These are phyloP conservation scores for Plebejus argus DNA, from an alignment of 2,888 invertebrate species.

Conservation along the genomic window DNA sequence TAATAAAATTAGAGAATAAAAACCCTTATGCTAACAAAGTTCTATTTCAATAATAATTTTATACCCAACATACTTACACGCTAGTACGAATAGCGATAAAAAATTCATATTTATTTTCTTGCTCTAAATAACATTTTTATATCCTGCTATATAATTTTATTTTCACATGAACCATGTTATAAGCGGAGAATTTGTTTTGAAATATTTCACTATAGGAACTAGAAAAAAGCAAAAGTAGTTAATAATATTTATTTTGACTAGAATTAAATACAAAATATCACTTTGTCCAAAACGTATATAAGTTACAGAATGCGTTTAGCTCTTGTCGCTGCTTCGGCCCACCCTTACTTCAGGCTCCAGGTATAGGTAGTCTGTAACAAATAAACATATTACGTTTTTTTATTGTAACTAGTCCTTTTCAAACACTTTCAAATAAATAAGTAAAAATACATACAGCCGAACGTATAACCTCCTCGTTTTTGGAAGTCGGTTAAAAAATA, in stretches of 20 bases:
- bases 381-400: background rate
- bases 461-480: too few relatives aligned
- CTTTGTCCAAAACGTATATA: conserved; percentile 56
- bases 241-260: conserved; percentile 25
- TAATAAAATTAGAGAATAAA: background rate
- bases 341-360: conserved; percentile 56
- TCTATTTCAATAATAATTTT: background rate
- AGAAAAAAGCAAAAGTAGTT: background rate
- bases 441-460: too few relatives aligned
- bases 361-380: conserved; percentile 43
- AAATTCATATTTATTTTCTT: conserved; percentile 8
- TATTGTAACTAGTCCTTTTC: background rate
- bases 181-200: background rate
- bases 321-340: conserved; percentile 60
- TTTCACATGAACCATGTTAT: background rate
- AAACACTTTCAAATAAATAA: too few relatives aligned
- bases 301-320: conserved; percentile 44
- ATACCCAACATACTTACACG: conserved; percentile 10
- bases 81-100: background rate
- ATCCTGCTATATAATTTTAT: background rate
- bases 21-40: background rate
- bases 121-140: background rate
- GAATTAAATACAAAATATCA: conserved; percentile 35
- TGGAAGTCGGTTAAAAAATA: too few relatives aligned
- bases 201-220: background rate